A percentile compares a stretch with the other conserved stretches of the same genome.
Conservation (phyloP, 2,888 invertebrate genomes). For the Hypercompe scribonia region DNA sequence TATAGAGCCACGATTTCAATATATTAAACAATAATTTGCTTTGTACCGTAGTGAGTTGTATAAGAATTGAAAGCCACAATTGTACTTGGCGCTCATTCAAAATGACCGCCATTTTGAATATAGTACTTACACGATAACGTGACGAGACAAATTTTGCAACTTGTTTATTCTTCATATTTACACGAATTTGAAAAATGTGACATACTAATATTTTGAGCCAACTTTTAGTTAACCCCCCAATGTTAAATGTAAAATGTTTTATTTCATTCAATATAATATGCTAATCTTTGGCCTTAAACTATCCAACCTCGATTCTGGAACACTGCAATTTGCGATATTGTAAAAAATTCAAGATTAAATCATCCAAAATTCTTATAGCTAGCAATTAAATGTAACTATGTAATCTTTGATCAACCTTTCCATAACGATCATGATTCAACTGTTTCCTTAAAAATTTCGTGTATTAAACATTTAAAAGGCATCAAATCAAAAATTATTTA, state of each 20-base stretch:
- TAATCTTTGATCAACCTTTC: not conserved
- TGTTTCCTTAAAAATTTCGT: not conserved
- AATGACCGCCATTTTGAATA: constrained; percentile 7
- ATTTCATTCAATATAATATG: too few relatives aligned
- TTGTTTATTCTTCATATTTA: constrained; percentile 1
- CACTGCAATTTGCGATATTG: not conserved
- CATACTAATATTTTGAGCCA: not conserved
- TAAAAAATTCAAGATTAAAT: not conserved
- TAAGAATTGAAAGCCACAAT: constrained; percentile 1
- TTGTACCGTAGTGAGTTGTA: constrained; percentile 3
- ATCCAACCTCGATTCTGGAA: not conserved
- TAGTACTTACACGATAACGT: not conserved
- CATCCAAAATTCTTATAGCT: not conserved
- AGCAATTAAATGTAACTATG: not conserved
- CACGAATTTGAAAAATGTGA: not conserved
- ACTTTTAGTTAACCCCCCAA: not conserved
- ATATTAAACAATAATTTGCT: not conserved
- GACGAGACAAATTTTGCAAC: not conserved
- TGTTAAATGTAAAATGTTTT: not conserved
- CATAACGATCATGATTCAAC: not conserved
- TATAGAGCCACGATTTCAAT: not conserved
- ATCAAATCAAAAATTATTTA: not conserved
- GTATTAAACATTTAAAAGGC: not conserved
- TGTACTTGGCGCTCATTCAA: not conserved
- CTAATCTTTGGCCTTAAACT: not conserved